Percentiles rank a stretch among this genome's conserved stretches.
These are phyloP conservation scores for Gandaritis pyraliata DNA, from an alignment of 2,888 invertebrate species.

Conservation along the genomic window DNA sequence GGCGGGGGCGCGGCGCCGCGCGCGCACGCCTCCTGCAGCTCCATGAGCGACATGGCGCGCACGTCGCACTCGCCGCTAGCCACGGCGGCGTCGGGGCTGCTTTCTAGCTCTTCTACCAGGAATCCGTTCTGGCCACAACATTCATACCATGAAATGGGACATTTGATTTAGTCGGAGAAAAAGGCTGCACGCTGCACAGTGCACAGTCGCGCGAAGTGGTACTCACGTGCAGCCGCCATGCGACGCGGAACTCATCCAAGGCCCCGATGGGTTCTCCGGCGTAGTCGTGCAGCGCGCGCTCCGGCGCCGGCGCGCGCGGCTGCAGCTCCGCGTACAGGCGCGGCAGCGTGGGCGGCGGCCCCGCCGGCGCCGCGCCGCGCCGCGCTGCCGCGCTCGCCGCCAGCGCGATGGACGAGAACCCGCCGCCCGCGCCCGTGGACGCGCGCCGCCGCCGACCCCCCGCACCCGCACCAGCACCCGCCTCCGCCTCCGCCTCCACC, in stretches of 20 bases:
- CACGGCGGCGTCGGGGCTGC: slow-evolving; percentile 15
- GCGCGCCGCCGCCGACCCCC: slow-evolving; percentile 21
- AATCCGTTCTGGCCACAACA: slow-evolving; percentile 54
- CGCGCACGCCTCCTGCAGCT: slow-evolving; percentile 68
- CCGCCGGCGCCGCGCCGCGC: slow-evolving; percentile 46
- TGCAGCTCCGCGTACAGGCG: slow-evolving; percentile 72
- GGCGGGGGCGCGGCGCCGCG: slow-evolving; percentile 54
- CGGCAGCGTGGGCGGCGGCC: slow-evolving; percentile 74
- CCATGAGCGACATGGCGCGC: slow-evolving; percentile 59
- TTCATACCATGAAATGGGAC: too few relatives aligned
- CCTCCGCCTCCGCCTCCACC: slow-evolving; percentile 9
- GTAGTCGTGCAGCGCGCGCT: slow-evolving; percentile 66
- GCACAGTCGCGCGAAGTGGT: neutral
- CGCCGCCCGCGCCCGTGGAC: slow-evolving; percentile 30
- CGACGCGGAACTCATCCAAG: slow-evolving; percentile 67
- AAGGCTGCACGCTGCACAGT: neutral
- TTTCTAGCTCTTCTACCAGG: slow-evolving; percentile 65
- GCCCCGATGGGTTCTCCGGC: slow-evolving; percentile 66
- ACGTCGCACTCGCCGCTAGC: slow-evolving; percentile 30
- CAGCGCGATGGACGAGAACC: slow-evolving; percentile 50
- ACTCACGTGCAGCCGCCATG: slow-evolving; percentile 62
- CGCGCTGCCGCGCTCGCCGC: slow-evolving; percentile 39
- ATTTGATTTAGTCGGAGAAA: too few relatives aligned
- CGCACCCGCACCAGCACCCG: slow-evolving; percentile 31
- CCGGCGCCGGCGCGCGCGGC: slow-evolving; percentile 61